Evolutionary conservation across 64 coral and sea anemone species (phyloP).

Genomic region (Montipora foliosa): DNA sequence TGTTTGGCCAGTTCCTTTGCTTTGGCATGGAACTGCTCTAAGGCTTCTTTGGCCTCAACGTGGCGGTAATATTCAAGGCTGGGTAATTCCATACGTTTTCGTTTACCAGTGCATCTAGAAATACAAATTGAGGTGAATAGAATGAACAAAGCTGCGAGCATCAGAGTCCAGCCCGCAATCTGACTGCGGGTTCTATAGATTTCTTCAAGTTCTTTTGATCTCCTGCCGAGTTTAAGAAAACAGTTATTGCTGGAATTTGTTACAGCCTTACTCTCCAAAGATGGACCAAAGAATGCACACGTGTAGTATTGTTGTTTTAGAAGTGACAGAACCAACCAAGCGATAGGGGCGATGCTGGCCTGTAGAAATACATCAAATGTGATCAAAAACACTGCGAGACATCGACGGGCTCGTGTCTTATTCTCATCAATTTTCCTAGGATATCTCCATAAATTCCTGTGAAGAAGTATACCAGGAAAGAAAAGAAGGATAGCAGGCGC

Average conservation of each 20-base stretch:
- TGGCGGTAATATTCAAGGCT: conserved; percentile 20
- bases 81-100: not conserved
- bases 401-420: not conserved
- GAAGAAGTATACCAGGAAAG: not conserved
- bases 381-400: not conserved
- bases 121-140: not conserved
- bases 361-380: not conserved
- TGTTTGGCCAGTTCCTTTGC: conserved; percentile 37
- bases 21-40: not conserved
- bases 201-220: conserved; percentile 9
- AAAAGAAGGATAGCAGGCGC: not conserved
- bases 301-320: conserved; percentile 33
- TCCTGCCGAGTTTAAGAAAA: not conserved
- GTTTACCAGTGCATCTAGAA: not conserved
- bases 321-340: conserved; percentile 19
- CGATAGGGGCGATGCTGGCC: not conserved
- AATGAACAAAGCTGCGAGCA: not conserved
- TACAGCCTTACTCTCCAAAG: not conserved
- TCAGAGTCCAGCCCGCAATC: conserved; percentile 2
- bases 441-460: not conserved
- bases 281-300: conserved; percentile 17
- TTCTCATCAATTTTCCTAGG: not conserved
- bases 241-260: not conserved
- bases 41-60: conserved; percentile 5
- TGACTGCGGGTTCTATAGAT: conserved; percentile 5